Percentiles rank a stretch among this genome's conserved stretches.
Evolutionary conservation across 2,888 invertebrate genomes (phyloP).

Genomic region (Brachynemurus nebulosus): DNA sequence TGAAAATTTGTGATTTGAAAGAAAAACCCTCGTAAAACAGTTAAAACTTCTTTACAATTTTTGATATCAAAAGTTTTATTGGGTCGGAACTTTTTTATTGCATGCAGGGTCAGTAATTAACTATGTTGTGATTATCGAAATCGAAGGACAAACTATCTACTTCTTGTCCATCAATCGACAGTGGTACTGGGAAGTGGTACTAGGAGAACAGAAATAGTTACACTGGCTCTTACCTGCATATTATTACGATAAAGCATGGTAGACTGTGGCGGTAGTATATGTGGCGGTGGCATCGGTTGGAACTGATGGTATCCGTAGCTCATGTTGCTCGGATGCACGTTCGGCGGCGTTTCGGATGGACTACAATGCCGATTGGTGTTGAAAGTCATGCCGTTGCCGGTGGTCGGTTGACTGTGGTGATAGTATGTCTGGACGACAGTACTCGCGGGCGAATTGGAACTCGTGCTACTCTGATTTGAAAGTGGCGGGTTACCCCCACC

Average conservation of each 20-base stretch:
- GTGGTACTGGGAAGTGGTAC: too few relatives aligned
- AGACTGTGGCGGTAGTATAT: constrained; percentile 2
- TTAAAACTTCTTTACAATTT: too few relatives aligned
- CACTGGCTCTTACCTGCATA: constrained; percentile 4
- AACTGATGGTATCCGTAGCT: neutral
- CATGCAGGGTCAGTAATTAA: too few relatives aligned
- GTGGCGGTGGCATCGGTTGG: neutral
- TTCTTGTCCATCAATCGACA: too few relatives aligned
- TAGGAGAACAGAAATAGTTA: too few relatives aligned
- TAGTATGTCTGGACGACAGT: constrained; percentile 29
- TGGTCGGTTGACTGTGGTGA: constrained; percentile 22
- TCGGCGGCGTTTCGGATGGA: constrained; percentile 29
- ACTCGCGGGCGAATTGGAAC: constrained; percentile 30
- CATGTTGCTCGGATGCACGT: constrained; percentile 6
- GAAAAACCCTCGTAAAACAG: too few relatives aligned
- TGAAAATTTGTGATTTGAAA: too few relatives aligned
- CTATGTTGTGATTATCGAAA: too few relatives aligned
- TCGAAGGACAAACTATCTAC: too few relatives aligned
- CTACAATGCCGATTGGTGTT: constrained; percentile 22
- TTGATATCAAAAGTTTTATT: too few relatives aligned
- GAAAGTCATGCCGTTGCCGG: constrained; percentile 12
- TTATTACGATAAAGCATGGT: constrained; percentile 1
- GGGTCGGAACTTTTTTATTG: too few relatives aligned
- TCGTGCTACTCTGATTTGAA: constrained; percentile 29
- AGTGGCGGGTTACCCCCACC: constrained; percentile 11